phyloP scores from a whole-genome alignment of 2,888 invertebrate genomes.

The Eristalis intricaria region DNA sequence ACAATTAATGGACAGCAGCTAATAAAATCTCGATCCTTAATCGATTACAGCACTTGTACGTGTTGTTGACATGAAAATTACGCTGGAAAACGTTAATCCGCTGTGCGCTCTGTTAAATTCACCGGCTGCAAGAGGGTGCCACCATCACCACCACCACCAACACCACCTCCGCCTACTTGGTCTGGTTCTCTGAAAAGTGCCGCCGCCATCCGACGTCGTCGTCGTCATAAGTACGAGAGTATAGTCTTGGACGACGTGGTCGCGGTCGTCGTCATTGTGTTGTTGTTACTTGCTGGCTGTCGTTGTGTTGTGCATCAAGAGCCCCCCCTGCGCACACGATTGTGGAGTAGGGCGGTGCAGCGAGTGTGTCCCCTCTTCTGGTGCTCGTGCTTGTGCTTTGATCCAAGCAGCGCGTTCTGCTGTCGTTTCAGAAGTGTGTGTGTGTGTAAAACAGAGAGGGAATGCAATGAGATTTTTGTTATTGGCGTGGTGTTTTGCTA shows the following conservation, averaged over 20 bases:
- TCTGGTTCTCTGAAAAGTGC: conserved; percentile 55
- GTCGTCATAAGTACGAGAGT: conserved; percentile 4
- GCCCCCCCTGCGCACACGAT: conserved; percentile 1
- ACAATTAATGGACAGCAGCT: conserved; percentile 71
- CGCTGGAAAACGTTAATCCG: conserved; percentile 68
- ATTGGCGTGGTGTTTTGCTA: conserved; percentile 72
- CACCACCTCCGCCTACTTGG: conserved; percentile 56
- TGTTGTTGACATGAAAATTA: conserved; percentile 71
- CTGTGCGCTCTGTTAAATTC: conserved; percentile 57
- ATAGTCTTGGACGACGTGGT: conserved; percentile 11
- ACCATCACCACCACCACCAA: conserved; percentile 45
- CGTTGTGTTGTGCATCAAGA: neutral
- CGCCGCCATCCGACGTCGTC: conserved; percentile 34
- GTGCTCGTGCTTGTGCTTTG: conserved; percentile 52
- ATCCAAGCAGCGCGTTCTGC: conserved; percentile 33
- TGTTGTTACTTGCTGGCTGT: conserved; percentile 13
- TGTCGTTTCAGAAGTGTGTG: conserved; percentile 9
- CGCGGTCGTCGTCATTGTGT: conserved; percentile 12
- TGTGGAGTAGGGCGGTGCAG: conserved; percentile 44
- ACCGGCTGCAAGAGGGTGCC: conserved; percentile 58
- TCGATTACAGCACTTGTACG: conserved; percentile 72
- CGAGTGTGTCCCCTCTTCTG: conserved; percentile 14
- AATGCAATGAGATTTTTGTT: conserved; percentile 63
- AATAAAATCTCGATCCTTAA: conserved; percentile 71
- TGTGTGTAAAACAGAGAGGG: conserved; percentile 50